phyloP scores from a whole-genome alignment of 2,888 invertebrate genomes.

The Disparrhopalites patrizii region DNA sequence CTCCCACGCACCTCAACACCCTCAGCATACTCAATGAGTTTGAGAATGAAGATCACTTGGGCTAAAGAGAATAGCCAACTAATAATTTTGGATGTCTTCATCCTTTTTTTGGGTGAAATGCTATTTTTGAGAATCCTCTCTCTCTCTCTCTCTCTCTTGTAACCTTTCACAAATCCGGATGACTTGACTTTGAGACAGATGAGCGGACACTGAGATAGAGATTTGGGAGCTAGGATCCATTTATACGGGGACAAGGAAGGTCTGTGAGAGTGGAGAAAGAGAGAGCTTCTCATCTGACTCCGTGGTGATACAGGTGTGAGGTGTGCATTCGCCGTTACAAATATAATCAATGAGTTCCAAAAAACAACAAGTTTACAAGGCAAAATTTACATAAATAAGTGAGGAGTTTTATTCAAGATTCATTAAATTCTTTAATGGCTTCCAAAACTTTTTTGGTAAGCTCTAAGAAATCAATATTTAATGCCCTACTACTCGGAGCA shows the following conservation, averaged over 20 bases:
- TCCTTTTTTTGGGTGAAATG: too few relatives aligned
- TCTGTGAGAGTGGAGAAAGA: too few relatives aligned
- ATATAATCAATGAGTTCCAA: conserved; percentile 13
- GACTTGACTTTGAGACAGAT: conserved; percentile 14
- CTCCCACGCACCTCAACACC: conserved; percentile 18
- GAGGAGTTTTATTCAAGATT: conserved; percentile 19
- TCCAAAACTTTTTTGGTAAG: conserved; percentile 30
- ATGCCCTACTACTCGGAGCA: conserved; percentile 15
- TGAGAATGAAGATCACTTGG: conserved; percentile 43
- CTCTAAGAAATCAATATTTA: conserved; percentile 21
- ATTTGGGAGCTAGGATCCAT: not conserved
- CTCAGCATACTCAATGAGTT: conserved; percentile 42
- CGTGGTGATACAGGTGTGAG: too few relatives aligned
- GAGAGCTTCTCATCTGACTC: not conserved
- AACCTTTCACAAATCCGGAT: too few relatives aligned
- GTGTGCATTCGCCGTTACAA: conserved; percentile 4
- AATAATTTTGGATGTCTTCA: conserved; percentile 40
- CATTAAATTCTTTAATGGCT: conserved; percentile 22
- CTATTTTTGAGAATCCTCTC: too few relatives aligned
- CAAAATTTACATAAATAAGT: conserved; percentile 17
- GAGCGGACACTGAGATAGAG: not conserved
- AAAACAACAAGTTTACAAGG: not conserved
- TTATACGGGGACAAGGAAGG: not conserved
- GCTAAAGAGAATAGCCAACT: conserved; percentile 37
- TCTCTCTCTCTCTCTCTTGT: too few relatives aligned